A percentile compares a stretch with the other conserved stretches of the same genome.
Conservation (phyloP, 2,888 invertebrate genomes). For the Acrocera orbiculus region DNA sequence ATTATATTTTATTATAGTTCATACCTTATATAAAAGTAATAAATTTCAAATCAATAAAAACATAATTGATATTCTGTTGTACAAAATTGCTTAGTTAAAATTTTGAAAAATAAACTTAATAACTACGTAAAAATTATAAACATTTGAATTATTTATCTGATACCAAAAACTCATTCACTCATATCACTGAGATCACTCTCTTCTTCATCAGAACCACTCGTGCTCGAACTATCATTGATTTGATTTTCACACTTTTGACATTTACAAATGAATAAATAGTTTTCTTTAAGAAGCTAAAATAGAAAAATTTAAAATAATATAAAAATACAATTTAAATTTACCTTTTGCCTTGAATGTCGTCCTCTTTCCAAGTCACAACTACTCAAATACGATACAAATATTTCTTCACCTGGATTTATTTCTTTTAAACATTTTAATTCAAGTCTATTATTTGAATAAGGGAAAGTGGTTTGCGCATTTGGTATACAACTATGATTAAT, state of each 20-base stretch:
- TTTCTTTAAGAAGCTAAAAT: slow-evolving; percentile 41
- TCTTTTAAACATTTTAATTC: slow-evolving; percentile 51
- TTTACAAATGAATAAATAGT: slow-evolving; percentile 66
- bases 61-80: too few species aligned
- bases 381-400: slow-evolving; percentile 78
- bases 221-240: slow-evolving; percentile 57
- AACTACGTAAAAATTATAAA: too few species aligned
- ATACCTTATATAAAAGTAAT: too few species aligned
- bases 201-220: slow-evolving; percentile 71
- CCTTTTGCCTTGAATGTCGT: slow-evolving; percentile 72
- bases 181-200: slow-evolving; percentile 37
- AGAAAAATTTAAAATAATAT: slow-evolving; percentile 21
- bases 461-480: slow-evolving; percentile 72
- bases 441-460: slow-evolving; percentile 60
- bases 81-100: too few species aligned
- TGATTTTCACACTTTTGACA: slow-evolving; percentile 65
- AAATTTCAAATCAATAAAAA: too few species aligned
- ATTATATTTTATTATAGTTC: too few species aligned
- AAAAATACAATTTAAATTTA: slow-evolving; percentile 21
- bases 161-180: too few species aligned
- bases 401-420: slow-evolving; percentile 69
- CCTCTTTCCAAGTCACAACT: slow-evolving; percentile 66
- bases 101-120: too few species aligned
- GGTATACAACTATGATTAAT: slow-evolving; percentile 87
- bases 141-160: too few species aligned